Evolutionary conservation across 2,113 vertebrate genomes (phyloP).

Genomic region (Macrotis lagotis): DNA sequence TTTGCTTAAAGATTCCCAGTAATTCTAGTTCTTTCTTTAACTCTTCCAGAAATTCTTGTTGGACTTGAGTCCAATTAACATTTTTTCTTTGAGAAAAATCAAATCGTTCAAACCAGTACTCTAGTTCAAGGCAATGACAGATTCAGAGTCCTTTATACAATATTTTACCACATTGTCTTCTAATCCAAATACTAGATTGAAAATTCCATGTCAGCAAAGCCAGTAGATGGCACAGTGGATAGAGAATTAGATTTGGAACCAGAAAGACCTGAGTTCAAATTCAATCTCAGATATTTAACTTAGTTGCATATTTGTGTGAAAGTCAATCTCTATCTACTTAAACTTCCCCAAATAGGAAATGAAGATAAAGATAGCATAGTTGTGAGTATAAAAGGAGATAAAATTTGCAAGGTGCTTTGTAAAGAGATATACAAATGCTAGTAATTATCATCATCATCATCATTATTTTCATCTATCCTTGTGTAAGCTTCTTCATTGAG

Average conservation of each 20-base stretch:
- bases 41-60: too few species aligned
- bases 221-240: neutral
- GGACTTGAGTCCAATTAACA: too few species aligned
- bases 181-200: neutral
- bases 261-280: neutral
- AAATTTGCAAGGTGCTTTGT: neutral
- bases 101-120: neutral
- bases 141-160: neutral
- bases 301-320: neutral
- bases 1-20: neutral
- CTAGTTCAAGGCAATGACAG: neutral
- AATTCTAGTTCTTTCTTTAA: neutral
- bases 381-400: neutral
- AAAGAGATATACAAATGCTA: neutral
- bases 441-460: neutral
- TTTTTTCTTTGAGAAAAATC: neutral
- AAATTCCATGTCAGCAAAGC: neutral
- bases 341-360: neutral
- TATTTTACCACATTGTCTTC: neutral
- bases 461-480: neutral
- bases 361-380: neutral
- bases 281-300: neutral
- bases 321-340: neutral
- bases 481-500: neutral
- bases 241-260: neutral